Base-by-base conservation (phyloP, 2,113 vertebrate genomes). In the Eleginops maclovinus region DNA sequence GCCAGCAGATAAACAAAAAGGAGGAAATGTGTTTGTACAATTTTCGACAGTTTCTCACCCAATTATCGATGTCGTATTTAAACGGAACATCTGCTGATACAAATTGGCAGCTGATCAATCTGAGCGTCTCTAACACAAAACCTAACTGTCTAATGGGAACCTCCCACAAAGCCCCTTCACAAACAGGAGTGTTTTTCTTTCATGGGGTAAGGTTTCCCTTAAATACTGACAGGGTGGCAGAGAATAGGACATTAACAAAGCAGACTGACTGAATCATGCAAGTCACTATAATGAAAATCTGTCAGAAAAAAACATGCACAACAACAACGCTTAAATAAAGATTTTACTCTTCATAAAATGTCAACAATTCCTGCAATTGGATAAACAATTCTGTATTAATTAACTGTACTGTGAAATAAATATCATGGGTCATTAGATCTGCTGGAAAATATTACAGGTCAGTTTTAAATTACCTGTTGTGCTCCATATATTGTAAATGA, bases 31-130 rank as follows among this genome's bases (percentile, higher is more conserved):
- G 77, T 81, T 83, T 71, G 28, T 81, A 22, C 60, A 68, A 17
- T 61, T 36, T 71, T 85, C 51, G 70, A 83, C 81, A 75, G 77
- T 85, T 91, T 87, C 69, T 81, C 82, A 68, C 76, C 77, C 73
- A 85, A 80, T 87, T 86, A 86, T 84, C 76, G 84, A 81, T 79
- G 79, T 80, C 79, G 72, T 60, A 83, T 79, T 86, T 78, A 85
- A 41, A 86, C 16, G 22, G 65, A 89, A 90, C 81, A 89, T 88
- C 86, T 89, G 88, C 78, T 63, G 79, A 87, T 72, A 78, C 60
- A 85, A 89, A 88, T 49, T 88, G 89, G 85, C 89, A 89, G 75
- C 79, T 76, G 81, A 88, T 88, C 87, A 88, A 86, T 88, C 75
- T 81, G 78, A 73, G 71, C 44, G 63, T 85, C 82, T 65, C 65